phyloP scores from a whole-genome alignment of 1,140 invertebrate species.

The Drosophila carrolli region DNA sequence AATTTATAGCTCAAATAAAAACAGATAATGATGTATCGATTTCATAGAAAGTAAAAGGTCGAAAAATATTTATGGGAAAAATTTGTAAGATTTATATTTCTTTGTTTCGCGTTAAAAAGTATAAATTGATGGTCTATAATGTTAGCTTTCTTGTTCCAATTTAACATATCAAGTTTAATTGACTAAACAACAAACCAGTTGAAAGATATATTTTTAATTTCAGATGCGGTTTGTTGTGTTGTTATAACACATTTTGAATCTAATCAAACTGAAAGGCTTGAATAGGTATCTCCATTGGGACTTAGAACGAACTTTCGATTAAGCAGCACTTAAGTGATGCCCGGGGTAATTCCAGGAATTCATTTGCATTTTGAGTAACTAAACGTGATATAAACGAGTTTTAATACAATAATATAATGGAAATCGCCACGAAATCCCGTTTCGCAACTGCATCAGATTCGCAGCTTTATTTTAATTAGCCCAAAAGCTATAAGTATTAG shows the following conservation, averaged over 20 bases:
- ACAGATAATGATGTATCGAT: not conserved
- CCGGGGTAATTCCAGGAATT: conserved; percentile 39
- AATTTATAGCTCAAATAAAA: not conserved
- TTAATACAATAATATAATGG: conserved; percentile 3
- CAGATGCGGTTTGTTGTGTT: not conserved
- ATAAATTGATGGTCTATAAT: not conserved
- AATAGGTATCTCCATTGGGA: not conserved
- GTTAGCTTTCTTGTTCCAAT: not conserved
- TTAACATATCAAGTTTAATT: not conserved
- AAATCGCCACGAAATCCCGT: conserved; percentile 15
- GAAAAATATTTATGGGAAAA: not conserved
- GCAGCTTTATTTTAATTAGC: conserved; percentile 29
- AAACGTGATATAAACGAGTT: conserved; percentile 41
- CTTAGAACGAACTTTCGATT: conserved; percentile 29
- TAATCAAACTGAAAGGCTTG: not conserved
- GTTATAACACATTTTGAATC: conserved; percentile 10
- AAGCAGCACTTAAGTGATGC: conserved; percentile 25
- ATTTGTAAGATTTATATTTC: not conserved
- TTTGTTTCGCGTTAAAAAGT: not conserved
- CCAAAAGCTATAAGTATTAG: conserved; percentile 8
- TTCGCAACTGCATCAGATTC: conserved; percentile 23
- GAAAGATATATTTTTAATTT: not conserved
- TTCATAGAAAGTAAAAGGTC: not conserved
- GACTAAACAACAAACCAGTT: conserved; percentile 5
- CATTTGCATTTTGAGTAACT: conserved; percentile 27